Evolutionary conservation across 2,113 vertebrate genomes (phyloP).

Genomic region (Odontophorus gujanensis): DNA sequence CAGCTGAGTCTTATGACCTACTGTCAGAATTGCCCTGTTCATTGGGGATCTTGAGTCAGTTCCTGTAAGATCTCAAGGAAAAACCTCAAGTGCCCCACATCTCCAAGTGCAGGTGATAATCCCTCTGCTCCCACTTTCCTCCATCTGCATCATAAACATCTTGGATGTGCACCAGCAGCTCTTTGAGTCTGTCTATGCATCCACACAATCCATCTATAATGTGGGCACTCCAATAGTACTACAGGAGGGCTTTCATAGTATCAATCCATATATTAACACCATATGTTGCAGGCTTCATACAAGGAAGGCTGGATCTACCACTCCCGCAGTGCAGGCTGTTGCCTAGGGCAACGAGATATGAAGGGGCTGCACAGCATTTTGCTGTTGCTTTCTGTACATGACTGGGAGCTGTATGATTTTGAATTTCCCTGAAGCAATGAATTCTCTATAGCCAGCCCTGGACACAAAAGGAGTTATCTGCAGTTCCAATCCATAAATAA

Average conservation of each 20-base stretch:
- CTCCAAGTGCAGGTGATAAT: neutral
- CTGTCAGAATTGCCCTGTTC: neutral
- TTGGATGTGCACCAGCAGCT: conserved; percentile 1
- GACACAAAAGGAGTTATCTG: conserved; percentile 26
- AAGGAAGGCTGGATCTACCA: neutral
- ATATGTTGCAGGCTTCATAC: neutral
- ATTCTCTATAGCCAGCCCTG: conserved; percentile 18
- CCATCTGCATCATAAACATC: neutral
- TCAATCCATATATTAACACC: conserved; percentile 16
- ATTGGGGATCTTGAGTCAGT: neutral
- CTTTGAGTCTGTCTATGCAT: neutral
- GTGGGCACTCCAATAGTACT: neutral
- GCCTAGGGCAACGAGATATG: conserved; percentile 48
- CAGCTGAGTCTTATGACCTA: neutral
- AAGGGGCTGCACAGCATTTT: conserved; percentile 26
- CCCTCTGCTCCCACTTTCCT: neutral
- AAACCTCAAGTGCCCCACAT: neutral
- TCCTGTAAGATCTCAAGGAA: conserved; percentile 19
- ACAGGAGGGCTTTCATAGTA: neutral
- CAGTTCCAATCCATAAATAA: conserved; percentile 2
- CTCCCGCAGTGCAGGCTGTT: conserved; percentile 32
- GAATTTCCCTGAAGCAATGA: conserved; percentile 44
- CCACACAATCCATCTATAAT: neutral
- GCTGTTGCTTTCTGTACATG: conserved; percentile 21
- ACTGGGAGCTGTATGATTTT: neutral